Conservation (phyloP, 2,797 vertebrate genomes). For the Heterohyrax brucei region DNA sequence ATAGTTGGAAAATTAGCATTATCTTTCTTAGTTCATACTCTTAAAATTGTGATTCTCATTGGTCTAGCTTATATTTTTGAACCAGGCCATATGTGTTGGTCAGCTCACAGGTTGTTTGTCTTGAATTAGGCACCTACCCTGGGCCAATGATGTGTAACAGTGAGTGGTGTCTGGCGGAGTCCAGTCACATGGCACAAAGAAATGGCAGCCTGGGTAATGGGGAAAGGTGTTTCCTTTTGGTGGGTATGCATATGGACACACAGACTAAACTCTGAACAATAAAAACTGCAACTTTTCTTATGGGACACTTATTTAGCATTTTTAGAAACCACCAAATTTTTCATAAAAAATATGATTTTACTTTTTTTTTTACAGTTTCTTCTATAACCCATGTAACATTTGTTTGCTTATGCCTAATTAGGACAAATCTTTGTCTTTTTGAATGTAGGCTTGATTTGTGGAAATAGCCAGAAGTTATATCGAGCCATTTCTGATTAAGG, state of each 20-base stretch:
- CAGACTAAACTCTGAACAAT: neutral
- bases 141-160: neutral
- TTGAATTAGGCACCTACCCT: neutral
- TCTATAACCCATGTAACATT: neutral
- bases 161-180: neutral
- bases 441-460: constrained; percentile 58
- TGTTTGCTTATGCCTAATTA: constrained; percentile 52
- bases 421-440: constrained; percentile 58
- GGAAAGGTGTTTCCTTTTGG: neutral
- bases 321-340: neutral
- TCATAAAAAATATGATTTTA: constrained; percentile 15
- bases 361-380: neutral
- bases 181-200: neutral
- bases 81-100: neutral
- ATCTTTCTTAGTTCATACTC: constrained; percentile 13
- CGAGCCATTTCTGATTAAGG: constrained; percentile 72
- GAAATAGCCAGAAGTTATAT: constrained; percentile 68
- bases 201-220: neutral
- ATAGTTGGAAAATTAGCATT: constrained; percentile 4
- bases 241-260: neutral
- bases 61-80: constrained; percentile 18
- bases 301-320: neutral
- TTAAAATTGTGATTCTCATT: constrained; percentile 29
- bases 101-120: neutral
- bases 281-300: neutral